Evolutionary conservation across 2,888 invertebrate genomes (phyloP), one percentile per base, ranked within the genome.

Genomic region (Gymnoscelis rufifasciata): DNA sequence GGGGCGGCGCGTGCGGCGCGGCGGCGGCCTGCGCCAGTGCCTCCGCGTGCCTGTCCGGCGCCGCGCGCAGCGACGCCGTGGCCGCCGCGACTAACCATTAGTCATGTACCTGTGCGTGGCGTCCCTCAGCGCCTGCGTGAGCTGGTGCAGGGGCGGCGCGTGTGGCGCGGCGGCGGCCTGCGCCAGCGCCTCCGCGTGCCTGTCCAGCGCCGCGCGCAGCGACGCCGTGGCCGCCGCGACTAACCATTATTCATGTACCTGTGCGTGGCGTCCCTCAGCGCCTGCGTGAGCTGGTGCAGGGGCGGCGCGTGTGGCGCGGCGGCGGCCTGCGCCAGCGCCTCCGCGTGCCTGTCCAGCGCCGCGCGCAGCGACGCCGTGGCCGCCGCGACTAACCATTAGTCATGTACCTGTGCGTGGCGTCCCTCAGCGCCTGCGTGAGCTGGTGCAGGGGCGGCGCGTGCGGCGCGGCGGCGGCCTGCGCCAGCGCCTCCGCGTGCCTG

Each of bases 321-420:
- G 24, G 59, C 38, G 58, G 61, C 38, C 37, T 49, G 24, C 51
- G 56, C 14, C n/a, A 82, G 71, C 43, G 65, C 66, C 5, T 74
- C 80, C 0, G 74, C 57, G 68, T 79, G 84, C 0, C 73, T 60
- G 33, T 82, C 74, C 2, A 84, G 72, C 29, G 84, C 83, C 0
- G 66, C 61, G 4, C 74, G 71, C 47, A 84, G 74, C 0, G 68
- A 36, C 7, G 67, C 70, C 0, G 66, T 54, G 2, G 69, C 74
- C 0, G 72, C 68, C 3, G n/a, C n/a, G n/a, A n/a, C n/a, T n/a
- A n/a, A n/a, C n/a, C n/a, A n/a, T n/a, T n/a, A n/a, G n/a, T n/a
- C n/a, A n/a, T n/a, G n/a, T n/a, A n/a, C n/a, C n/a, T n/a, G n/a
- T n/a, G 82, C 29, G 78, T 67, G 2, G 74, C 66, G 0, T 81